phyloP scores from a whole-genome alignment of 1,140 invertebrate species.

The Drosophila nannoptera region DNA sequence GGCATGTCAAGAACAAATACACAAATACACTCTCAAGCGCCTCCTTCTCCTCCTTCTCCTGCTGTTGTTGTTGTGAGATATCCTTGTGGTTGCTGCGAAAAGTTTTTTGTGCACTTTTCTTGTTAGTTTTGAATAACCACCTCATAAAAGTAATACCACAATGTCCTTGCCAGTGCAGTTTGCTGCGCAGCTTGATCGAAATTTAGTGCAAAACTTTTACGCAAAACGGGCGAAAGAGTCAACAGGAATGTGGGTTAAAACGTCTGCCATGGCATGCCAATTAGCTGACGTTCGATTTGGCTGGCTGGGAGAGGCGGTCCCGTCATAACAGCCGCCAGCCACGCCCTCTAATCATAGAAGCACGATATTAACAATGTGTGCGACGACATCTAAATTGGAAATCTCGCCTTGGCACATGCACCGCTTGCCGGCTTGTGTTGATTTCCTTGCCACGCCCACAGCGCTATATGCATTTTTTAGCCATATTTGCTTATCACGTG shows the following conservation, averaged over 20 bases:
- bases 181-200: slow-evolving; percentile 54
- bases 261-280: slow-evolving; percentile 50
- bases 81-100: slow-evolving; percentile 19
- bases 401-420: slow-evolving; percentile 73
- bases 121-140: slow-evolving; percentile 57
- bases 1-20: slow-evolving; percentile 54
- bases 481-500: slow-evolving; percentile 68
- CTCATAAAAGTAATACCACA: slow-evolving; percentile 65
- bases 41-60: neutral
- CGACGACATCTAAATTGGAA: slow-evolving; percentile 69
- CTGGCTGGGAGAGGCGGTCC: slow-evolving; percentile 13
- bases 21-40: neutral
- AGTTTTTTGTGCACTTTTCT: slow-evolving; percentile 42
- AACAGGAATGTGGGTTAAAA: slow-evolving; percentile 42
- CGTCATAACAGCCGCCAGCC: slow-evolving; percentile 2
- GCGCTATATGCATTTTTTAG: slow-evolving; percentile 25
- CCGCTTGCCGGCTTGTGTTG: slow-evolving; percentile 68
- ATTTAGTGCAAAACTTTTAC: slow-evolving; percentile 43
- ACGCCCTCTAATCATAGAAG: slow-evolving; percentile 57
- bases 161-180: slow-evolving; percentile 64
- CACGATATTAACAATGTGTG: slow-evolving; percentile 43
- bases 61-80: slow-evolving; percentile 10
- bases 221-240: neutral
- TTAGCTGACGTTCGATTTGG: slow-evolving; percentile 70
- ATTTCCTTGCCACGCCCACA: slow-evolving; percentile 44